Evolutionary conservation across 2,888 invertebrate species (phyloP), one percentile per base, ranked within the genome.

Genomic region (Drosophila acutilabella): DNA sequence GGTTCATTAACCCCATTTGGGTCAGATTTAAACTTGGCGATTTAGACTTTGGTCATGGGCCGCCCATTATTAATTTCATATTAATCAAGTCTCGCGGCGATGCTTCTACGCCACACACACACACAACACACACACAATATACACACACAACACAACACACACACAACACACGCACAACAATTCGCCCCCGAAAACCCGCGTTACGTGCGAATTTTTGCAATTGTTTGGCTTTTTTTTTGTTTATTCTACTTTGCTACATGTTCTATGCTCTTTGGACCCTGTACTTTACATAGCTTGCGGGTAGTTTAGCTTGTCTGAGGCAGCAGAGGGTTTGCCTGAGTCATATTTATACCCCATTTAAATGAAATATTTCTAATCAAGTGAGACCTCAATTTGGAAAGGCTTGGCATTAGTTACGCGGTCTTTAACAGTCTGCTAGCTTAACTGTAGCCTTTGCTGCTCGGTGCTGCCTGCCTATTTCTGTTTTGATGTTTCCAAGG

Each of bases 1-100:
- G 36, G 86, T 81, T 84, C 80, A 51, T 57, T 86, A 66, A 84
- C 69, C 84, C 59, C 16, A 14, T 45, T 26, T 48, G 64, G 48
- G 61, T n/a, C 57, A 64, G 60, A 38, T 54, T 57, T 64, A 51
- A 56, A 23, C 50, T 59, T 45, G 64, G 30, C 30, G 30, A 30
- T 30, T 30, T 30, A 56, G 23, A 64, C 62, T 73, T 83, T 80
- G 78, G 78, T 69, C 79, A 77, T 77, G 72, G 77, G 16, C 23
- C 50, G 52, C 58, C 80, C 70, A 80, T 83, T 86, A 87, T 85
- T 87, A 87, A 87, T 84, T 71, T 80, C 82, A 72, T 74, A 85
- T 85, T 85, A 85, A 87, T 84, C 80, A 87, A 81, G 71, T 67
- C 72, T 70, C 41, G 71, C 64, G 70, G 64, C 71, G 62, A 62